Percentiles rank a stretch among this genome's conserved stretches.
phyloP scores from a whole-genome alignment of 2,113 vertebrate genomes.

The Amazona guildingii region DNA sequence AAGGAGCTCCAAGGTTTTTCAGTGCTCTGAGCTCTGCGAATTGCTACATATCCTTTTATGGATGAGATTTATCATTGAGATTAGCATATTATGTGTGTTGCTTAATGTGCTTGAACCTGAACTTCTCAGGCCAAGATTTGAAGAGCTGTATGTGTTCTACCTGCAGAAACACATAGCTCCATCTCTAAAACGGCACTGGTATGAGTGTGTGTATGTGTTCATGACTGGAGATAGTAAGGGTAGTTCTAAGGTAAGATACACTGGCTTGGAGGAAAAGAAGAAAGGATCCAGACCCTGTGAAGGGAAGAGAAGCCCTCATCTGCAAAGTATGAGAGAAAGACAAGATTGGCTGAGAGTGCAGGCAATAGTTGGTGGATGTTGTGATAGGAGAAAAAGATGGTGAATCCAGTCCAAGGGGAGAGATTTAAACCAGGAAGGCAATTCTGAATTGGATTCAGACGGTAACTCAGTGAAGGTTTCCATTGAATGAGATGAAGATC shows the following conservation, averaged over 20 bases:
- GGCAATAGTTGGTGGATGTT: not conserved
- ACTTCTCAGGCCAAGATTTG: not conserved
- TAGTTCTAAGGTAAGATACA: not conserved
- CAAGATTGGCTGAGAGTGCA: not conserved
- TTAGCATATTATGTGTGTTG: not conserved
- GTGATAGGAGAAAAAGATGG: not conserved
- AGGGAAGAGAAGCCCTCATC: not conserved
- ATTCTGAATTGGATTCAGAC: not conserved
- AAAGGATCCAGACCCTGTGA: not conserved
- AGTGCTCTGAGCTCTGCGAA: not conserved
- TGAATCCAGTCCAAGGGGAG: not conserved
- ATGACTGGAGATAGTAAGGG: not conserved
- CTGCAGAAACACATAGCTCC: not conserved
- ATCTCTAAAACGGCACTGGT: not conserved
- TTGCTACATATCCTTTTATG: slow-evolving; percentile 25
- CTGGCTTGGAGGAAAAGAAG: not conserved
- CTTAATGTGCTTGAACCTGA: not conserved
- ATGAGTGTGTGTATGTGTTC: not conserved
- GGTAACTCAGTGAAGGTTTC: not conserved
- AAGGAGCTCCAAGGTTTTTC: slow-evolving; percentile 5
- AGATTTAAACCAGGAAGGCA: not conserved
- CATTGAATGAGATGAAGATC: not conserved
- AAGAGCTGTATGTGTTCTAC: not conserved
- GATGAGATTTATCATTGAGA: not conserved
- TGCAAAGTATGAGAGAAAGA: not conserved